A percentile compares a stretch with the other conserved stretches of the same genome.
Conservation (phyloP, 2,888 invertebrate genomes). For the Acronicta alni region DNA sequence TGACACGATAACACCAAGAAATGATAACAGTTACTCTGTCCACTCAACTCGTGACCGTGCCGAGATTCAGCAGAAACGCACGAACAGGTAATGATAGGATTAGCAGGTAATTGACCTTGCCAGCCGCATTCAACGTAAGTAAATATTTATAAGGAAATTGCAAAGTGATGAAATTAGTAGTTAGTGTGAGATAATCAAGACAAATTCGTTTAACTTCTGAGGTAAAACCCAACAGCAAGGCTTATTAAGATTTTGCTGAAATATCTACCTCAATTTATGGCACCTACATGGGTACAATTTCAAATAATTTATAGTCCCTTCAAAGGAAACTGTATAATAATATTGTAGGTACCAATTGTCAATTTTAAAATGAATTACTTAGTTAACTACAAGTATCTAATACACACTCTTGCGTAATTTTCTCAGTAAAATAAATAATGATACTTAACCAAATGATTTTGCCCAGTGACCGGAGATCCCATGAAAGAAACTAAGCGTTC, state of each 20-base stretch:
- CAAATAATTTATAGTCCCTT: neutral
- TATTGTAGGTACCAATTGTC: neutral
- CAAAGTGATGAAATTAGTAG: slow-evolving; percentile 2
- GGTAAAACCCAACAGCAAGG: neutral
- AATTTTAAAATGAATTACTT: neutral
- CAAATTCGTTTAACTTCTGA: neutral
- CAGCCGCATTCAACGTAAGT: neutral
- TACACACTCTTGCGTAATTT: neutral
- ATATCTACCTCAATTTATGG: neutral
- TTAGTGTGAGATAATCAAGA: neutral
- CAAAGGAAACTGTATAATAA: too few relatives aligned
- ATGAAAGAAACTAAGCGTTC: too few relatives aligned
- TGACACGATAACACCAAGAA: too few relatives aligned
- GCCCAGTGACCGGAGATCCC: too few relatives aligned
- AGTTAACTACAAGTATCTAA: neutral
- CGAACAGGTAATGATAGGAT: neutral
- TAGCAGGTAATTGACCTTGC: neutral
- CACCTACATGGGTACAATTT: neutral
- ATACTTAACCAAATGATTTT: neutral
- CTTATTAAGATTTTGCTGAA: slow-evolving; percentile 2
- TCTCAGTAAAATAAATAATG: neutral
- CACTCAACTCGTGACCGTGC: too few relatives aligned
- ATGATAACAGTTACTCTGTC: too few relatives aligned
- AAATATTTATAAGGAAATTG: slow-evolving; percentile 1
- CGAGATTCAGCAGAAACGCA: too few relatives aligned